phyloP scores from a whole-genome alignment of 2,888 invertebrate genomes.

The Xanthia togata region DNA sequence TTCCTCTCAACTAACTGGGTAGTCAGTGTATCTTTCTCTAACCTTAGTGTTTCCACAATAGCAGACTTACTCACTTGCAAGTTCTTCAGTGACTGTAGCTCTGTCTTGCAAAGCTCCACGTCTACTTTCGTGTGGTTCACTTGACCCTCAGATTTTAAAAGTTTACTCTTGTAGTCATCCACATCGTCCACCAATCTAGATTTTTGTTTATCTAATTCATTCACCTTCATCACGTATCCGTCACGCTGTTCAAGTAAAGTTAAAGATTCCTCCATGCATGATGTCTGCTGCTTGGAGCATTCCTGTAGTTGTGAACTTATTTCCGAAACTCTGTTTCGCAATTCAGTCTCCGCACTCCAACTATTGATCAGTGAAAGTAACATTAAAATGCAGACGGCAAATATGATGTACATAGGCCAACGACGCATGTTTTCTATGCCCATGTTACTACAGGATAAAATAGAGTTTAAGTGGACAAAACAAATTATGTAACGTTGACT shows the following conservation, averaged over 20 bases:
- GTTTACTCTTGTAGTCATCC: conserved; percentile 76
- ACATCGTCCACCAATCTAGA: conserved; percentile 78
- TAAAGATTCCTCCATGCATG: conserved; percentile 85
- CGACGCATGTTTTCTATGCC: conserved; percentile 89
- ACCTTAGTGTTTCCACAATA: conserved; percentile 84
- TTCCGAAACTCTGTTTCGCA: conserved; percentile 81
- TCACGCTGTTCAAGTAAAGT: conserved; percentile 85
- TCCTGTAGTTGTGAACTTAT: conserved; percentile 84
- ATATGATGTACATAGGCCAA: conserved; percentile 87
- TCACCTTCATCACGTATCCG: conserved; percentile 80
- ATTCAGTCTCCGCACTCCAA: conserved; percentile 85
- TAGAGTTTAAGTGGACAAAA: conserved; percentile 30
- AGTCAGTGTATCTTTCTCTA: conserved; percentile 85
- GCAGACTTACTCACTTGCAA: conserved; percentile 86
- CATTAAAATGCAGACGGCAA: conserved; percentile 84
- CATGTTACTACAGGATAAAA: conserved; percentile 74
- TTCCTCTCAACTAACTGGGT: conserved; percentile 83
- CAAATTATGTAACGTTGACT: conserved; percentile 21
- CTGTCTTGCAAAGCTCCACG: conserved; percentile 85
- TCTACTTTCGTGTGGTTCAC: conserved; percentile 83
- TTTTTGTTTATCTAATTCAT: conserved; percentile 81
- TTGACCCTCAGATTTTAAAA: conserved; percentile 81
- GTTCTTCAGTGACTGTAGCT: conserved; percentile 86
- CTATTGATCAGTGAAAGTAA: conserved; percentile 88
- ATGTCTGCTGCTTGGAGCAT: conserved; percentile 84